These are phyloP conservation scores for Ophion costatus DNA, from an alignment of 2,888 invertebrate genomes.

Conservation along the genomic window DNA sequence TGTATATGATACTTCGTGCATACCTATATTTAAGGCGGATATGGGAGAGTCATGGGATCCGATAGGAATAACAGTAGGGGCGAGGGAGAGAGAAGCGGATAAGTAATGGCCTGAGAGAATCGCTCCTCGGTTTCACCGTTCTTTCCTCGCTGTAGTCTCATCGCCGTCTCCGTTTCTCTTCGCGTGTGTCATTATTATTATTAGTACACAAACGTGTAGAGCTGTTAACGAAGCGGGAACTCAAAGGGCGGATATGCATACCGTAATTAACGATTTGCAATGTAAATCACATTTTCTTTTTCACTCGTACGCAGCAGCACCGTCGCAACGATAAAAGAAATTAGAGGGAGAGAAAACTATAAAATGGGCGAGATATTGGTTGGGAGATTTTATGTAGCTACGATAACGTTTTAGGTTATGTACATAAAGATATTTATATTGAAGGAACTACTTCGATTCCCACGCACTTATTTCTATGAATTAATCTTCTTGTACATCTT, in stretches of 20 bases:
- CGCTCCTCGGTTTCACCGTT: constrained; percentile 64
- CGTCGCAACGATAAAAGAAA: constrained; percentile 30
- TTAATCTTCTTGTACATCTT: background rate
- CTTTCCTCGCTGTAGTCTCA: constrained; percentile 30
- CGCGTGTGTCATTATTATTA: constrained; percentile 21
- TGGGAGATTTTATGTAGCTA: constrained; percentile 20
- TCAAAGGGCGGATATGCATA: constrained; percentile 72
- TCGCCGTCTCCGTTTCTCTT: constrained; percentile 30
- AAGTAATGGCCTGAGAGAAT: constrained; percentile 70
- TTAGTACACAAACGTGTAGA: constrained; percentile 9
- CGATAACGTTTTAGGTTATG: constrained; percentile 13
- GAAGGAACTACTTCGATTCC: constrained; percentile 9
- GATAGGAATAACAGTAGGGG: constrained; percentile 45
- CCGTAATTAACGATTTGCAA: constrained; percentile 74
- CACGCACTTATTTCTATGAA: background rate
- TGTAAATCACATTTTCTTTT: constrained; percentile 68
- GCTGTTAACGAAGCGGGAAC: constrained; percentile 48
- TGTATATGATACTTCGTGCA: constrained; percentile 4
- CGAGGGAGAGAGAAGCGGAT: constrained; percentile 25
- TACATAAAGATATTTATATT: background rate
- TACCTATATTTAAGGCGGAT: constrained; percentile 9
- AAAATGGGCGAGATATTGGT: constrained; percentile 9
- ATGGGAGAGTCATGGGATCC: constrained; percentile 48
- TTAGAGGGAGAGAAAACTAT: background rate
- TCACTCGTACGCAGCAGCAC: constrained; percentile 7